Base-by-base conservation (phyloP, 92 coral and sea anemone species). In the Epizoanthus rinbou region DNA sequence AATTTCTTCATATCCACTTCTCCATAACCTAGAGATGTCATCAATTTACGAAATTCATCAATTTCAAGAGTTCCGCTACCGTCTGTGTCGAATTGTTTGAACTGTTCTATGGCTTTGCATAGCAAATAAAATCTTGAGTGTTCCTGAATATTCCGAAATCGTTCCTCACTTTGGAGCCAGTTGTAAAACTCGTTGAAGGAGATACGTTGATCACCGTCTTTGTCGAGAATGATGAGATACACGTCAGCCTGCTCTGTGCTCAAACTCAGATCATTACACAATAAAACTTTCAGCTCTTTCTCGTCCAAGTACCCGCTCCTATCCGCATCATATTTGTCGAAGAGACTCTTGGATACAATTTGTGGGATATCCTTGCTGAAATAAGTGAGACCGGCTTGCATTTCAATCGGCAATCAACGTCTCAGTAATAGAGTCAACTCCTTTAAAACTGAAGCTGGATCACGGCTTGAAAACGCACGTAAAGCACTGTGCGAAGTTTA, bases 121-220 rank as follows among this genome's bases (percentile, higher is more conserved):
- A 92, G 78, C 39, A 83, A 66, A 15, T 54, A 74, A 78, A 86
- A 89, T 69, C 84, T 84, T 5, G 76, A 86, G 33, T 75, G 47
- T 75, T 92, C 82, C 74, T 86, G 80, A n/a, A 92, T 84, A 85
- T 86, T 84, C 28, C 86, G 84, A 59, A 89, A 92, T 14, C 79
- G 81, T 69, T 92, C 95, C 59, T 82, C 95, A 68, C 95, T 92
- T 19, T 92, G 92, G 31, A 92, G 85, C 95, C 95, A 92, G 70
- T 82, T 80, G 14, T 23, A 22, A 68, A 92, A 92, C 74, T 92
- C 95, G 33, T 92, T 92, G 80, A 89, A 92, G 13, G 93, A 86
- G 53, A 92, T 75, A 45, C 52, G 39, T n/a, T 92, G 92, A 41
- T 92, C 95, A 5, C 92, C 95, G 23, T 91, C 75, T 68, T 89